phyloP scores from a whole-genome alignment of 2,888 invertebrate genomes.

The Neuroscelio doddi region DNA sequence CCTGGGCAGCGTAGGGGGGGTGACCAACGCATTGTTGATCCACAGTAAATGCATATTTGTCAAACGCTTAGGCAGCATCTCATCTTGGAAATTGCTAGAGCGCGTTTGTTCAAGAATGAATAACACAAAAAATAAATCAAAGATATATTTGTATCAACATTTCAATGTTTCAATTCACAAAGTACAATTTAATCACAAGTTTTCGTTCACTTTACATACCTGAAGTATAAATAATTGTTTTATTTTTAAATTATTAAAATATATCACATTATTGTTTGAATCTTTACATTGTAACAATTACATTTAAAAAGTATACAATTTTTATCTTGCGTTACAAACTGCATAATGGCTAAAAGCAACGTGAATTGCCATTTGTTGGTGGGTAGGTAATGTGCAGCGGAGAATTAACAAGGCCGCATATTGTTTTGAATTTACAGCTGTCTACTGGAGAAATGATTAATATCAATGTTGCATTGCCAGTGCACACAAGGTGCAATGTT shows the following conservation, averaged over 20 bases:
- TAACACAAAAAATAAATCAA: conserved; percentile 14
- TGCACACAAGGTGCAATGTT: too few species aligned
- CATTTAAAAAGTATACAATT: conserved; percentile 43
- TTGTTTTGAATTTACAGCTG: conserved; percentile 37
- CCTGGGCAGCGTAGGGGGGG: conserved; percentile 5
- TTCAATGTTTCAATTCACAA: too few species aligned
- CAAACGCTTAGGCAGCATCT: conserved; percentile 28
- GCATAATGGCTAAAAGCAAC: conserved; percentile 36
- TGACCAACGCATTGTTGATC: conserved; percentile 34
- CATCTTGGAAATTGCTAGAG: conserved; percentile 39
- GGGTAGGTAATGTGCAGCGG: conserved; percentile 28
- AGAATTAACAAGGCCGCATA: conserved; percentile 37
- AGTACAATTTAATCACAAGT: too few species aligned
- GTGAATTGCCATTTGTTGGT: conserved; percentile 31
- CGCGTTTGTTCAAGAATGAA: conserved; percentile 13
- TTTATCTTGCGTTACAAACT: conserved; percentile 27
- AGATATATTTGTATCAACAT: too few species aligned
- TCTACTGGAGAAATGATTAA: conserved; percentile 27
- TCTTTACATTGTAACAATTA: too few species aligned
- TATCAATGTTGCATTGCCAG: too few species aligned
- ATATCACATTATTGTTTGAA: too few species aligned
- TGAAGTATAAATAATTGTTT: too few species aligned
- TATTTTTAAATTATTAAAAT: too few species aligned
- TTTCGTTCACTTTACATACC: too few species aligned
- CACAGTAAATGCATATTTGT: conserved; percentile 36